phyloP scores from a whole-genome alignment of 2,797 vertebrate species.

The Halcyon leucocephala region DNA sequence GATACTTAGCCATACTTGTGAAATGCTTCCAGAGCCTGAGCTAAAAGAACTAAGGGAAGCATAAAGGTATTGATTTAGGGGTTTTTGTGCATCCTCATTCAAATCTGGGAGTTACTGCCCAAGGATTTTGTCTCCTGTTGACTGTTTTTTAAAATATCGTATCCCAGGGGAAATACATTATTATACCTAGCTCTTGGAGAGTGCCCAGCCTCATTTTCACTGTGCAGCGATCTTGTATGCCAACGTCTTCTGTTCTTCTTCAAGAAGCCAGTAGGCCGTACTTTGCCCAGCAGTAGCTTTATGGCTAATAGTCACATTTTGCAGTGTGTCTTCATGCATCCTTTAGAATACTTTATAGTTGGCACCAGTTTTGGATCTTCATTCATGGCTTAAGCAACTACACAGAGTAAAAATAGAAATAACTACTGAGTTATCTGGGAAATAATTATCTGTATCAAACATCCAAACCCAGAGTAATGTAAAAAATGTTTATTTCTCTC shows the following conservation, averaged over 20 bases:
- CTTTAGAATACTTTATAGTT: neutral
- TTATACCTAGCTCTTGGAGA: neutral
- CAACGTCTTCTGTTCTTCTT: rapidly evolving
- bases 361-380: neutral
- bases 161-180: rapidly evolving
- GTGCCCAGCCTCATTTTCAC: neutral
- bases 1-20: neutral
- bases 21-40: neutral
- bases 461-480: neutral
- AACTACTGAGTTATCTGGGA: neutral
- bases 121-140: neutral
- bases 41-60: neutral
- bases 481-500: neutral
- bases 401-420: neutral
- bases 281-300: neutral
- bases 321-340: neutral
- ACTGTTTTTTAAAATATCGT: neutral
- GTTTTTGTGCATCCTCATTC: neutral
- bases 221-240: neutral
- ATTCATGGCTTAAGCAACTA: neutral
- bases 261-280: neutral
- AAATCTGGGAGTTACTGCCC: neutral
- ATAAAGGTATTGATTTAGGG: too few relatives aligned
- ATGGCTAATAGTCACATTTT: neutral
- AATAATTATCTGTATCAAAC: neutral